phyloP scores from a whole-genome alignment of 2,888 invertebrate species.

The Meteorus cinctellus region DNA sequence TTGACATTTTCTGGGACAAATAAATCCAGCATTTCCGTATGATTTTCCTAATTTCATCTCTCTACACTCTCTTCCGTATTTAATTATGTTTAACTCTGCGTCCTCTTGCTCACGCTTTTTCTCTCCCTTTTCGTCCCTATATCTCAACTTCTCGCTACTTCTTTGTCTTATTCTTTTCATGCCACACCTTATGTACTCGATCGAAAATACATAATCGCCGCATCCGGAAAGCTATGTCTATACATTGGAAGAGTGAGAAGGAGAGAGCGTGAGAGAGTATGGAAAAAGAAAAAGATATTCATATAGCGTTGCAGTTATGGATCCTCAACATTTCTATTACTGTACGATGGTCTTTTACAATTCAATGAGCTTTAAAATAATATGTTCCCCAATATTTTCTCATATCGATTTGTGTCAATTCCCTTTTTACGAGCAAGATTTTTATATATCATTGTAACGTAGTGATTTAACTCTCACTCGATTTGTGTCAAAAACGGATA shows the following conservation, averaged over 20 bases:
- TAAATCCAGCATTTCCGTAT: slow-evolving; percentile 38
- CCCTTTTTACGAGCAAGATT: neutral
- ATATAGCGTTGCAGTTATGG: neutral
- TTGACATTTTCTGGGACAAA: slow-evolving; percentile 43
- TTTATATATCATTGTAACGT: neutral
- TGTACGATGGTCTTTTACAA: neutral
- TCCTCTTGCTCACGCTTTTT: neutral
- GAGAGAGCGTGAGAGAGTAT: neutral
- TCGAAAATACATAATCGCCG: slow-evolving; percentile 24
- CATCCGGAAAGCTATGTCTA: slow-evolving; percentile 20
- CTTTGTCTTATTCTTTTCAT: neutral
- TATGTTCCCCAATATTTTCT: neutral
- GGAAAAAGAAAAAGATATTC: neutral
- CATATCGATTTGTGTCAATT: slow-evolving; percentile 16
- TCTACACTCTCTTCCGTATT: neutral
- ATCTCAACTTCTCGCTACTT: neutral
- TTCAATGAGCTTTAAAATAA: neutral
- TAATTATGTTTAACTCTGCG: neutral
- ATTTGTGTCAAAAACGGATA: neutral
- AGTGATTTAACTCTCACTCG: neutral
- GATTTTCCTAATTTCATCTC: slow-evolving; percentile 18
- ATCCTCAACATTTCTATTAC: neutral
- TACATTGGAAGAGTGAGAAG: neutral
- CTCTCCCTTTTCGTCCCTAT: neutral
- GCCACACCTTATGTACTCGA: slow-evolving; percentile 39